phyloP scores from a whole-genome alignment of 37 sponge, comb jelly and placozoan genomes.

The Ianthella basta region DNA sequence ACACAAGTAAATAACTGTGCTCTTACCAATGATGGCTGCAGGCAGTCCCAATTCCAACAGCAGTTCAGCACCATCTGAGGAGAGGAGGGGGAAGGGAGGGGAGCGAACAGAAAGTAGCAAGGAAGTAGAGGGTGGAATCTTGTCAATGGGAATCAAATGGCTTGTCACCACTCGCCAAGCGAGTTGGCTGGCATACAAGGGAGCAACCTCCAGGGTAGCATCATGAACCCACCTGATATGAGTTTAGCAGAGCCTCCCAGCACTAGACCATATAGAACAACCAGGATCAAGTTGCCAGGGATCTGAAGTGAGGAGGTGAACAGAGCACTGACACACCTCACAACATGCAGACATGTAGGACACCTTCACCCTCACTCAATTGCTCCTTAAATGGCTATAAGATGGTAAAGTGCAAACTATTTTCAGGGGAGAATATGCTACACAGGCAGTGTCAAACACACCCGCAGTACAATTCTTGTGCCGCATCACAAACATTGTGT shows the following conservation, averaged over 20 bases:
- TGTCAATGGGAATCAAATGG: not conserved
- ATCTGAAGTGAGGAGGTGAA: conserved; percentile 46
- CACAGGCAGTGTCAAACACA: no score
- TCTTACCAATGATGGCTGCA: conserved; percentile 75
- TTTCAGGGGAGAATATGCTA: no score
- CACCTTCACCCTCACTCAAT: not conserved
- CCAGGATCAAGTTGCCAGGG: conserved; percentile 75
- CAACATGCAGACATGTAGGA: no score
- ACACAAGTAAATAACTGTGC: not conserved
- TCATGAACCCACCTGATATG: conserved; percentile 71
- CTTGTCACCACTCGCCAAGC: no score
- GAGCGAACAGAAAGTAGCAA: not conserved
- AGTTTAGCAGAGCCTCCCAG: conserved; percentile 82
- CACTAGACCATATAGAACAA: conserved; percentile 77
- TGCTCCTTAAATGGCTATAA: no score
- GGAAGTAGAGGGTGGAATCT: not conserved
- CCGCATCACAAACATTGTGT: no score
- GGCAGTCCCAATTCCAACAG: conserved; percentile 91
- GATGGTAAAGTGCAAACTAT: no score
- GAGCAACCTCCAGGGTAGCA: no score
- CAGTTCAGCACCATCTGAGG: conserved; percentile 89
- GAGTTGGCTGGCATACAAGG: no score
- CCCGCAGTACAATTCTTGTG: no score
- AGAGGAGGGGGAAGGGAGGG: not conserved
- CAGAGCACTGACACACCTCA: no score